These are phyloP conservation scores for Meteorus colon DNA, from an alignment of 2,888 invertebrate species.

Conservation along the genomic window DNA sequence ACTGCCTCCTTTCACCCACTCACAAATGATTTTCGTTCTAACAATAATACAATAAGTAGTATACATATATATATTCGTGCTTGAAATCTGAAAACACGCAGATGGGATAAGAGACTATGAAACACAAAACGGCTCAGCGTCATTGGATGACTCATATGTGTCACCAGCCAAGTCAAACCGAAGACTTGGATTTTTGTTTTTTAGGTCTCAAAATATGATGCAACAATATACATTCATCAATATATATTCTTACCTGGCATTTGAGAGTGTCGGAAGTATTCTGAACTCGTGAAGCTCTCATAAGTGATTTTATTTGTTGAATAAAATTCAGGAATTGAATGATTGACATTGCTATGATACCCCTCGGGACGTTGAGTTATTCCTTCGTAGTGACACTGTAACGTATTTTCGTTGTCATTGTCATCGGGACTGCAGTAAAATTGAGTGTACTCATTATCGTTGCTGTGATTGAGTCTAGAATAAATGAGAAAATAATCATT, in stretches of 20 bases:
- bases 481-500: not conserved
- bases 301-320: conserved; percentile 35
- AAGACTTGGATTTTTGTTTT: not conserved
- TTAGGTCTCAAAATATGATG: conserved; percentile 3
- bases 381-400: conserved; percentile 48
- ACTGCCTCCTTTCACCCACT: not conserved
- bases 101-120: not conserved
- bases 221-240: not conserved
- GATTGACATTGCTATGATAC: conserved; percentile 44
- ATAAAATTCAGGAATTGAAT: conserved; percentile 48
- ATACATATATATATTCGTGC: not conserved
- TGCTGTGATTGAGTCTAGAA: conserved; percentile 8
- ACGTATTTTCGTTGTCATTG: conserved; percentile 42
- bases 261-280: conserved; percentile 27
- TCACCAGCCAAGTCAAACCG: not conserved
- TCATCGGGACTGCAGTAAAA: conserved; percentile 43
- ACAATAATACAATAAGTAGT: conserved; percentile 5
- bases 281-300: conserved; percentile 30
- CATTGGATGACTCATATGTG: not conserved
- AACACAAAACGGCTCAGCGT: not conserved
- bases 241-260: conserved; percentile 21
- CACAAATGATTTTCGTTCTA: conserved; percentile 10
- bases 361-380: conserved; percentile 56
- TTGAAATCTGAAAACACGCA: not conserved
- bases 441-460: conserved; percentile 39